These are phyloP conservation scores for Haliclystus octoradiatus DNA, from an alignment of 30 jellyfish, hydroid and myxozoan genomes.

Conservation along the genomic window DNA sequence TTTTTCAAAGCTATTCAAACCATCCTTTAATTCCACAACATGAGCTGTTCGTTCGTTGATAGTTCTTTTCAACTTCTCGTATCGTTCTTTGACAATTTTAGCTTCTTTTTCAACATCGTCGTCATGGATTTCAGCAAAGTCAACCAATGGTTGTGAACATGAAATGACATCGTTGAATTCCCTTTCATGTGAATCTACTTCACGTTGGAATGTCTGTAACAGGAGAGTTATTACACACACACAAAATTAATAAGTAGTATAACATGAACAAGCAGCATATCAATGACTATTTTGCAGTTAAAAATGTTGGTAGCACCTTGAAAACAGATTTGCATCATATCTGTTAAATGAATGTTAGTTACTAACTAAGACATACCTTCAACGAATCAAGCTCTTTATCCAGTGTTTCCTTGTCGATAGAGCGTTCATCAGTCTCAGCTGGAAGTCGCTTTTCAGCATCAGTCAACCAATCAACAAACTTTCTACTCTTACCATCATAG, in stretches of 20 bases:
- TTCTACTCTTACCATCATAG: constrained; percentile 10
- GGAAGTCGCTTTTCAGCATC: constrained; percentile 28
- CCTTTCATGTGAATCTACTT: constrained; percentile 30
- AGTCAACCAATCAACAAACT: constrained; percentile 32
- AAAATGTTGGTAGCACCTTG: no score
- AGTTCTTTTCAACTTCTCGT: constrained; percentile 26
- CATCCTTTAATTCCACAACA: constrained; percentile 3
- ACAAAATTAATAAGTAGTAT: no score
- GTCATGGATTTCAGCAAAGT: constrained; percentile 39
- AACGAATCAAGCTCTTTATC: constrained; percentile 15
- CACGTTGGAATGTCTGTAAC: constrained; percentile 29
- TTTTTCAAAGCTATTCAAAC: constrained; percentile 12
- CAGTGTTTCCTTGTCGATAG: not conserved
- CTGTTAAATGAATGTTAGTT: no score
- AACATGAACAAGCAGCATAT: no score
- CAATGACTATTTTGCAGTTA: no score
- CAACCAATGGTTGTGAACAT: constrained; percentile 18
- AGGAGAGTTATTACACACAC: not conserved
- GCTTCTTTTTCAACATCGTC: constrained; percentile 40
- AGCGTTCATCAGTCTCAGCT: constrained; percentile 17
- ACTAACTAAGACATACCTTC: constrained; percentile 29
- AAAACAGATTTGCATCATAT: no score
- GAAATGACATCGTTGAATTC: constrained; percentile 27
- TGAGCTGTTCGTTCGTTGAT: constrained; percentile 23
- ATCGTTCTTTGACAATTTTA: constrained; percentile 28